Evolutionary conservation across 2,113 vertebrate species (phyloP).

Genomic region (Percopsis transmontana): DNA sequence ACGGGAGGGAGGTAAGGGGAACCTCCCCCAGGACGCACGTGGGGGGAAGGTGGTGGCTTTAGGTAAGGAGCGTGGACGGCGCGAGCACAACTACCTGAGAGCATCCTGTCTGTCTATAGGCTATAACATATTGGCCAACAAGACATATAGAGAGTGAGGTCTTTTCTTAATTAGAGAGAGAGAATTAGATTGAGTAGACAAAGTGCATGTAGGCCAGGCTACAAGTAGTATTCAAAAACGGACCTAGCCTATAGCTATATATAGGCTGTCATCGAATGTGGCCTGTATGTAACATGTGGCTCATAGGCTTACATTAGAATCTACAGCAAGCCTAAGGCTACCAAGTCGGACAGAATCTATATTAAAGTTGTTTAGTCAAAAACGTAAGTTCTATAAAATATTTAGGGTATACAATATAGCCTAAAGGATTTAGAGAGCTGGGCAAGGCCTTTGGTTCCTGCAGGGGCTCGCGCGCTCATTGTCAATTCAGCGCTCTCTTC

Average conservation of each 20-base stretch:
- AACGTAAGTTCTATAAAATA: not conserved
- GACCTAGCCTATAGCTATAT: too few species aligned
- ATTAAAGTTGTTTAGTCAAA: too few species aligned
- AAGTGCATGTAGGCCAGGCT: too few species aligned
- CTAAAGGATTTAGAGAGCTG: not conserved
- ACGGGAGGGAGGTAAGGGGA: conserved; percentile 68
- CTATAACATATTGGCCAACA: not conserved
- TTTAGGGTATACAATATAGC: not conserved
- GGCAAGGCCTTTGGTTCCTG: conserved; percentile 62
- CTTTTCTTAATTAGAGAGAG: too few species aligned
- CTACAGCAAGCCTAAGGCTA: too few species aligned
- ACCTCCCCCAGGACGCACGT: conserved; percentile 74
- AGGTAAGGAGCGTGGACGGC: conserved; percentile 57
- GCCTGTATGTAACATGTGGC: too few species aligned
- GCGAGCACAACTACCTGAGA: conserved; percentile 35
- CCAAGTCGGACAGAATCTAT: too few species aligned
- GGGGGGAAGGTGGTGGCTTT: conserved; percentile 38
- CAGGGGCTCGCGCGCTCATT: conserved; percentile 78
- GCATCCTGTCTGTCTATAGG: conserved; percentile 32
- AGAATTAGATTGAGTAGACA: too few species aligned
- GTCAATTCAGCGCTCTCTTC: conserved; percentile 82
- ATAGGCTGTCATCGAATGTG: too few species aligned
- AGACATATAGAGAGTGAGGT: not conserved
- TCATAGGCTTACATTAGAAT: too few species aligned
- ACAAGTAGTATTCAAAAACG: too few species aligned